phyloP scores from a whole-genome alignment of 2,797 vertebrate species.

The Erethizon dorsatum region DNA sequence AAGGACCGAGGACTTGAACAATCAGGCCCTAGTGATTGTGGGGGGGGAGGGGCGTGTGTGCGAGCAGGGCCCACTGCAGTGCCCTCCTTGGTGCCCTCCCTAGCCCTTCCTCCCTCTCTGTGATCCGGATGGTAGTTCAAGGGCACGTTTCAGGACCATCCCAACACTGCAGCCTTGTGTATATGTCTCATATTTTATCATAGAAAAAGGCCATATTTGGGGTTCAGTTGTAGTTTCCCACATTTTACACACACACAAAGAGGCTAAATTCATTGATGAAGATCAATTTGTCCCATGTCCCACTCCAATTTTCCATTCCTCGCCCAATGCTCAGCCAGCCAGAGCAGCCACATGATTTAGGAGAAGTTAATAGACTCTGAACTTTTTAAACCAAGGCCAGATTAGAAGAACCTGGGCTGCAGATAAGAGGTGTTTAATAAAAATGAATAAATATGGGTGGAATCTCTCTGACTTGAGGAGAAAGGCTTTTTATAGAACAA shows the following conservation, averaged over 20 bases:
- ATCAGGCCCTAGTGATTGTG: too few relatives aligned
- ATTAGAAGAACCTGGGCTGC: conserved; percentile 1
- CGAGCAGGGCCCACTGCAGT: too few relatives aligned
- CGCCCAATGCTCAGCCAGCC: too few relatives aligned
- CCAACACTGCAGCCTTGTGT: not conserved
- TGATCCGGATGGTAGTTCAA: not conserved
- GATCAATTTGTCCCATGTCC: not conserved
- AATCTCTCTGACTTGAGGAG: not conserved
- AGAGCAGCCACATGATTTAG: not conserved
- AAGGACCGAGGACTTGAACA: too few relatives aligned
- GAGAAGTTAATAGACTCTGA: not conserved
- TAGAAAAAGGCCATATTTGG: not conserved
- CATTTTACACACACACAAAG: not conserved
- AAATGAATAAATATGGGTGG: not conserved
- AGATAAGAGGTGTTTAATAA: conserved; percentile 27
- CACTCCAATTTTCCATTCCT: not conserved
- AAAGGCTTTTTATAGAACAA: conserved; percentile 27
- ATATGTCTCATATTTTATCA: not conserved
- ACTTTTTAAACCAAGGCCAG: not conserved
- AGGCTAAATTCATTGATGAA: not conserved
- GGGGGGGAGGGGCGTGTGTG: too few relatives aligned
- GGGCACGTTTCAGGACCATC: not conserved
- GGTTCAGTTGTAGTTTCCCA: not conserved
- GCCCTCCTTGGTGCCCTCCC: too few relatives aligned
- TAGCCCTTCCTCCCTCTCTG: too few relatives aligned